These are phyloP conservation scores for Argyrosomus japonicus DNA, from an alignment of 2,113 vertebrate genomes.

Conservation along the genomic window DNA sequence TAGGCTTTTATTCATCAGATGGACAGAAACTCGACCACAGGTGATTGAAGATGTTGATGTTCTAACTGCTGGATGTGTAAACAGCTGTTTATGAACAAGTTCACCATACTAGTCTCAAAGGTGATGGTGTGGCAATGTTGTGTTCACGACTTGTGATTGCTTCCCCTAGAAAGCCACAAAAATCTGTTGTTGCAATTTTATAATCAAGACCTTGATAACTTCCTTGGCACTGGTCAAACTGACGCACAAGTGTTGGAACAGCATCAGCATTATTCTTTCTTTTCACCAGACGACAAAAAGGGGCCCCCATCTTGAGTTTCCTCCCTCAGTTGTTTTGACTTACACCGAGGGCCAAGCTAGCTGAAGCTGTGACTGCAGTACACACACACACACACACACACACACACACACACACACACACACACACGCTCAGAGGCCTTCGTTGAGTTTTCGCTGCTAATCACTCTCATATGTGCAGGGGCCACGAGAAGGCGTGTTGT, in stretches of 20 bases:
- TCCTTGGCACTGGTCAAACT: slow-evolving; percentile 20
- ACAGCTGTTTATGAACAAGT: not conserved
- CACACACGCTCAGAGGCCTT: slow-evolving; percentile 32
- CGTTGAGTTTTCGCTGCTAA: slow-evolving; percentile 64
- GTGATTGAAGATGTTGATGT: too few species aligned
- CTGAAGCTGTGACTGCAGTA: slow-evolving; percentile 48
- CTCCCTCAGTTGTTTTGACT: slow-evolving; percentile 64
- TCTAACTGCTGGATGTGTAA: too few species aligned
- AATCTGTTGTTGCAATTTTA: not conserved
- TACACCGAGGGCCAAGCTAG: slow-evolving; percentile 39
- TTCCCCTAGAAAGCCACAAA: not conserved
- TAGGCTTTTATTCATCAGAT: too few species aligned
- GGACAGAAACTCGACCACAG: too few species aligned
- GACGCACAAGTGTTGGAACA: slow-evolving; percentile 27
- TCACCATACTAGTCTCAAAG: not conserved
- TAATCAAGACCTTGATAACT: slow-evolving; percentile 10
- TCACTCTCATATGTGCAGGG: slow-evolving; percentile 71
- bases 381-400: slow-evolving; percentile 31
- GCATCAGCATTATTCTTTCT: not conserved
- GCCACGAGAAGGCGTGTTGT: slow-evolving; percentile 61
- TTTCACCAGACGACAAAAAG: slow-evolving; percentile 62
- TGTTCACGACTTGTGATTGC: not conserved
- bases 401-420: slow-evolving; percentile 26
- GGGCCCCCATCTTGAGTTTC: slow-evolving; percentile 68
- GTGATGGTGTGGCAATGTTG: not conserved